Evolutionary conservation across 2,113 vertebrate genomes (phyloP), one percentile per base, ranked within the genome.

Genomic region (Myotis lucifugus): DNA sequence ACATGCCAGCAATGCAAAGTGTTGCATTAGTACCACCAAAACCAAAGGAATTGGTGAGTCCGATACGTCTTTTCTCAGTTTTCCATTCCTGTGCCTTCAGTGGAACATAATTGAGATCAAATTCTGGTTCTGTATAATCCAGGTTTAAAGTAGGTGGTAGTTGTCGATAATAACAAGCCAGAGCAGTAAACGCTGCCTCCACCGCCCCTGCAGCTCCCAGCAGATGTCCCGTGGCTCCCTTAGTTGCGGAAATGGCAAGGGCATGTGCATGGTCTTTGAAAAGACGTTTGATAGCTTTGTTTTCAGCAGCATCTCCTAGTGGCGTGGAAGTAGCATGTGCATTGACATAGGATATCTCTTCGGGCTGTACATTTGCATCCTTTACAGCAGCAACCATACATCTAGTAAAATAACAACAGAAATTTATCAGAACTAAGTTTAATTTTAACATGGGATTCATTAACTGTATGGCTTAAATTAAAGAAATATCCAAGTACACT

Each of bases 1-100:
- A 99, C 69, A 99, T 66, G 95, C 98, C 98, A 95, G 98, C 98
- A 84, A 99, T 98, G 98, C 99, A 99, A 93, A 99, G 98, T 0
- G 99, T 99, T 34, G 99, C 99, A 56, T 99, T 99, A 17, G 99
- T 99, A 34, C 99, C 99, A 0, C 99, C 99, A 88, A 99, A 99
- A 46, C 99, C 99, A 96, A 99, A 99, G 0, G 99, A 99, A 98
- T 99, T 99, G 21, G 98, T 99, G 77, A 99, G 98, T 5, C 98
- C 99, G 69, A 99, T 95, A 52, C 98, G 95, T 5, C 98, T 98
- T 21, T 98, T 98, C 74, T 54, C 95, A 37, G 97, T 92, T 96
- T 94, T 98, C 99, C 99, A 99, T 12, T 98, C 95, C 97, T 99
- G 99, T 0, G 99, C 98, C 52, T 73, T 96, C 94, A 99, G 97